A percentile compares a stretch with the other conserved stretches of the same genome.
These are phyloP conservation scores for Orgyia antiqua DNA, from an alignment of 2,888 invertebrate genomes.

Conservation along the genomic window DNA sequence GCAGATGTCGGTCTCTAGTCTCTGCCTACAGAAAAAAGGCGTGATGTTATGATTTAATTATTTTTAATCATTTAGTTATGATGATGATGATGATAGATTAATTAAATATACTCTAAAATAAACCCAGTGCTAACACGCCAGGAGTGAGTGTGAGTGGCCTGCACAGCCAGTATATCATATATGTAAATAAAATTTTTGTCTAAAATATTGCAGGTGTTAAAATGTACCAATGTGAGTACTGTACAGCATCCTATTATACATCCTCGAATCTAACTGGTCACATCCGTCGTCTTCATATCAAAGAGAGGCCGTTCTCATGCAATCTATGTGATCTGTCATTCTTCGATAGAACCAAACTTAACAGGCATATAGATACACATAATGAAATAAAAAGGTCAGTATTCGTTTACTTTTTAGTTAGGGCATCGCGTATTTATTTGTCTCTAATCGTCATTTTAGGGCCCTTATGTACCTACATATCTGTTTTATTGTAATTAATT, in stretches of 20 bases:
- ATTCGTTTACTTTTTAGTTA: no score
- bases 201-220: slow-evolving; percentile 34
- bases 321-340: slow-evolving; percentile 36
- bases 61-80: no score
- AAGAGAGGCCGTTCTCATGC: slow-evolving; percentile 29
- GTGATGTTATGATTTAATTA: no score
- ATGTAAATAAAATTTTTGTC: no score
- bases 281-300: slow-evolving; percentile 35
- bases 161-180: no score
- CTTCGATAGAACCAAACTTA: slow-evolving; percentile 36
- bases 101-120: no score
- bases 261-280: slow-evolving; percentile 44
- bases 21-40: no score
- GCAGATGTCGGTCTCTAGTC: no score
- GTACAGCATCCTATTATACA: slow-evolving; percentile 34
- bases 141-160: no score
- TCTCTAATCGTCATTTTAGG: background rate
- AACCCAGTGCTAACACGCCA: no score
- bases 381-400: slow-evolving; percentile 46
- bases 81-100: no score
- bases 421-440: background rate
- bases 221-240: slow-evolving; percentile 45
- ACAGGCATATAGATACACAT: slow-evolving; percentile 47
- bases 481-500: no score
- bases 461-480: background rate